A percentile compares a stretch with the other conserved stretches of the same genome.
Evolutionary conservation across 2,888 invertebrate genomes (phyloP).

Genomic region (Ochropleura plecta): DNA sequence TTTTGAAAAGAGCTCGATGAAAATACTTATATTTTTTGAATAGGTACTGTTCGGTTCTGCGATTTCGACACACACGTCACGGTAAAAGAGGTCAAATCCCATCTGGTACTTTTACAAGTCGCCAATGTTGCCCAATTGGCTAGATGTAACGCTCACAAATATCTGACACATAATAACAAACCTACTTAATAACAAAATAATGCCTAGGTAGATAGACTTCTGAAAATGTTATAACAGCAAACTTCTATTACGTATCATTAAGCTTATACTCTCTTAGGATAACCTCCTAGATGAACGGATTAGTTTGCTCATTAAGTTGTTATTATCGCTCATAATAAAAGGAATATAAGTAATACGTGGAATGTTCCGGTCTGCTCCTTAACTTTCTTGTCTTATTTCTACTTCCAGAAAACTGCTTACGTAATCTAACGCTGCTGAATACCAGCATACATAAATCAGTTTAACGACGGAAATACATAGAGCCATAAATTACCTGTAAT

Average conservation of each 20-base stretch:
- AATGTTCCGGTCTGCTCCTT: not conserved
- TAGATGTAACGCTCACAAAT: not conserved
- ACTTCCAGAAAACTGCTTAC: not conserved
- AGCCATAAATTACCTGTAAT: constrained; percentile 91
- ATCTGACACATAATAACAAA: not conserved
- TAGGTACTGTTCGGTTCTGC: too few relatives aligned
- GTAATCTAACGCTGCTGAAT: not conserved
- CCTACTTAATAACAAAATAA: not conserved
- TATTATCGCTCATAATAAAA: constrained; percentile 1
- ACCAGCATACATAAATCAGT: constrained; percentile 10
- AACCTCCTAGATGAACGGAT: not conserved
- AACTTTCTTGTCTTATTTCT: not conserved
- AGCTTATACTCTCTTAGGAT: constrained; percentile 22
- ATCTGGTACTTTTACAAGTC: not conserved
- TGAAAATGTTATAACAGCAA: not conserved
- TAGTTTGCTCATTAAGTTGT: constrained; percentile 12
- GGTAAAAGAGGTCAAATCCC: too few relatives aligned
- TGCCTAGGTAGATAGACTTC: not conserved
- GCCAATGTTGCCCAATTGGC: not conserved
- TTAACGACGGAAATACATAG: not conserved
- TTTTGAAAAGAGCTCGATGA: too few relatives aligned
- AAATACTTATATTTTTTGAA: too few relatives aligned
- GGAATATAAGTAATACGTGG: not conserved
- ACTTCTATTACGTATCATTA: constrained; percentile 3
- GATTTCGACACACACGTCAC: too few relatives aligned